Evolutionary conservation across 1,140 invertebrate genomes (phyloP), one percentile per base, ranked within the genome.

Genomic region (Plodia interpunctella): DNA sequence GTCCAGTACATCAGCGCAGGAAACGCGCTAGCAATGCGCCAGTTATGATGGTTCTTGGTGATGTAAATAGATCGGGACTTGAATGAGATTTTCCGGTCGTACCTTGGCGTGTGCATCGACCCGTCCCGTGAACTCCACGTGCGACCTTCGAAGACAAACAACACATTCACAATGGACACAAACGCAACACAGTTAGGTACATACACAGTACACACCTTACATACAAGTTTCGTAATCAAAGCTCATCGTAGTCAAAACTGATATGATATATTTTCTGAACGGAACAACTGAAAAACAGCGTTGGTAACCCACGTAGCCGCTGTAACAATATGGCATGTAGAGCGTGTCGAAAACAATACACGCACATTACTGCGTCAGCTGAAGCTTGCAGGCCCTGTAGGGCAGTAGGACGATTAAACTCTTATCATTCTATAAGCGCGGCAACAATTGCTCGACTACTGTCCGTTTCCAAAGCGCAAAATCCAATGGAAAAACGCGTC

Each of bases 401-500:
- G 30, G 30, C 20, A 44, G 15, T 15, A n/a, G 18, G 28, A 55
- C 19, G 30, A 18, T 57, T 21, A 35, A 15, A 38, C 10, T 18
- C 58, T 76, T 70, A 75, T 78, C 75, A 44, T 3, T 44, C 70
- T 69, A 74, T 82, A 67, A 63, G 63, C 64, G 66, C 55, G 76
- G 84, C 82, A 83, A 83, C 80, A 72, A 72, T 66, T 66, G 72
- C 57, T 66, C 71, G 71, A 77, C 78, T 84, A 80, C 76, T 80
- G 76, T 71, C 72, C 76, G 82, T 84, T 87, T 81, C 77, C 76
- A 85, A 86, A 86, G 80, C 78, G 81, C 78, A 75, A 80, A 87
- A 85, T 78, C 83, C 83, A 85, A 87, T 87, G 83, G 86, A 88
- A 87, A 88, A 88, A 88, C 84, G 86, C 86, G 84, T 66, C 76